Base-by-base conservation (phyloP, 2,888 invertebrate genomes). In the Acronicta alni region DNA sequence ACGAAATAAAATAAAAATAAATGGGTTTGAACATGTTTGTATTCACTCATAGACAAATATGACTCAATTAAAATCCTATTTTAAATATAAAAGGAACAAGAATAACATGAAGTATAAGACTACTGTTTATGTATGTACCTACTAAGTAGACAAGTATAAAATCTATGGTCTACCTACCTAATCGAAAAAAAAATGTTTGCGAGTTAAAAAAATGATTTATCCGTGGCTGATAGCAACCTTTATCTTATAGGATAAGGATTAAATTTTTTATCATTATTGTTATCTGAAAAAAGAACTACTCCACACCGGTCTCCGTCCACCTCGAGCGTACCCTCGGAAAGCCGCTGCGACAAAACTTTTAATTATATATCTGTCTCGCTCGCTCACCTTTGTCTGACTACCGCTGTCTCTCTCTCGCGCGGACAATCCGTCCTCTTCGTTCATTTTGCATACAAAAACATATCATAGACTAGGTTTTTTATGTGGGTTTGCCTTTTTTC, bases 321-420 rank as follows among this genome's bases (percentile, higher is more conserved):
- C 61, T 85, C 85, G 85, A 86, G 88, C 86, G 87, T 90, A 89
- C 90, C 91, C 91, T 90, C 89, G 82, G 88, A 89, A 90, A 91
- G 79, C 89, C 89, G 87, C 89, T 89, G 91, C 93, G 93, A 93
- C 92, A 92, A 93, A 93, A 93, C 89, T 93, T 93, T 93, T 93
- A 92, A 93, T 93, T 93, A 92, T 93, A 93, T 92, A 75, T 65
- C 86, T 53, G 35, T 89, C 89, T 73, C 86, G 1, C 65, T 91
- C 84, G 1, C 73, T 57, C 90, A 12, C 46, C 56, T 59, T 66
- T 61, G 64, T 69, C 52, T 68, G 62, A 44, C 48, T 73, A 73
- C 10, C 39, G 18, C 64, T 17, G 42, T 79, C 80, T 63, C 64
- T 32, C 32, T 77, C 62, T 17, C 61, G 51, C 72, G 55, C 61